phyloP scores from a whole-genome alignment of 2,888 invertebrate species.

The Diadromus collaris region DNA sequence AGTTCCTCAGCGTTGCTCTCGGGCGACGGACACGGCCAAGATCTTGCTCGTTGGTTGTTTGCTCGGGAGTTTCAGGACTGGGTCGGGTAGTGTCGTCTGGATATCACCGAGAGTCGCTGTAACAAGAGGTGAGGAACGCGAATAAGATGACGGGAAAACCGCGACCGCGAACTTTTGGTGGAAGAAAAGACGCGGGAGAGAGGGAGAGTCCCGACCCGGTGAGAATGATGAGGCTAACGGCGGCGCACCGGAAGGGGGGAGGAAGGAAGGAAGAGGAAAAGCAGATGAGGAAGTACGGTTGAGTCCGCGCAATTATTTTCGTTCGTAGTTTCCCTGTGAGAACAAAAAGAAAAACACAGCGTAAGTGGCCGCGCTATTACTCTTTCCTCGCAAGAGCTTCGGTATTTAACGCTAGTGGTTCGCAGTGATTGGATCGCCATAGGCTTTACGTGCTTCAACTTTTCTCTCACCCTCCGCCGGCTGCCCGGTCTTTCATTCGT shows the following conservation, averaged over 20 bases:
- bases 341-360: constrained; percentile 24
- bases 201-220: neutral
- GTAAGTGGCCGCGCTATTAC: constrained; percentile 15
- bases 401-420: constrained; percentile 42
- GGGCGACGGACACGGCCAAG: constrained; percentile 53
- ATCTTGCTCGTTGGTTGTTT: constrained; percentile 49
- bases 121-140: constrained; percentile 42
- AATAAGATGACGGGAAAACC: constrained; percentile 31
- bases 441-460: constrained; percentile 26
- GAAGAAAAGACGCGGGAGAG: neutral
- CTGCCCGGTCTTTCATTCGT: constrained; percentile 6
- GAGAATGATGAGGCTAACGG: neutral
- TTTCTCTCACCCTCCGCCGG: constrained; percentile 17
- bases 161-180: constrained; percentile 16
- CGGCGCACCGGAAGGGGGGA: neutral
- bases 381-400: constrained; percentile 15
- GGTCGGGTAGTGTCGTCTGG: constrained; percentile 28
- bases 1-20: constrained; percentile 62
- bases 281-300: neutral
- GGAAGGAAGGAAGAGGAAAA: neutral
- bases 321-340: neutral
- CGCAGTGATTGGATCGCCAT: constrained; percentile 43
- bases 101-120: constrained; percentile 19
- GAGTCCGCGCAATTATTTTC: constrained; percentile 36
- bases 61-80: constrained; percentile 46